Percentiles rank a stretch among this genome's conserved stretches.
Conservation (phyloP, 2,113 vertebrate genomes). For the Oryctolagus cuniculus region DNA sequence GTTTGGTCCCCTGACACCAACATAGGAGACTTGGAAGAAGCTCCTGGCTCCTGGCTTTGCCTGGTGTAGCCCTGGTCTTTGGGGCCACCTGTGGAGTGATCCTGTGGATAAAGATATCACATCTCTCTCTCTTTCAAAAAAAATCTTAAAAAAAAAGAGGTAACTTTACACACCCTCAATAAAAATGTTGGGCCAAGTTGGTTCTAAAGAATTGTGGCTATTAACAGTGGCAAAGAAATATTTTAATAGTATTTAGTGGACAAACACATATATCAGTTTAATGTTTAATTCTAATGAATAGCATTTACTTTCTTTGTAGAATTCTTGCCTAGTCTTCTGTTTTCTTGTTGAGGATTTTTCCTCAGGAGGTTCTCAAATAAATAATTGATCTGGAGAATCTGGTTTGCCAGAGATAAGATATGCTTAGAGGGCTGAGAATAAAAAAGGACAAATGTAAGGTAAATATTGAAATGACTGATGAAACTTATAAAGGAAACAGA, state of each 20-base stretch:
- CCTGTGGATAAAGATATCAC: too few species aligned
- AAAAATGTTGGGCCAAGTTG: not conserved
- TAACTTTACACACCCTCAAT: not conserved
- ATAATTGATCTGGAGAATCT: not conserved
- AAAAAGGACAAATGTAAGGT: not conserved
- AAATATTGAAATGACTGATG: slow-evolving; percentile 32
- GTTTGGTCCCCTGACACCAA: too few species aligned
- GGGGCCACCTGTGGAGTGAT: too few species aligned
- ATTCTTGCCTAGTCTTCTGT: not conserved
- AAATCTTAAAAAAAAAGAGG: too few species aligned
- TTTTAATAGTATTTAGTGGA: not conserved
- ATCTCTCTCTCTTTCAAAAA: too few species aligned
- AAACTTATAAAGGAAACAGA: not conserved
- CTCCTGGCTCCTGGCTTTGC: too few species aligned
- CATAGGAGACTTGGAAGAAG: too few species aligned
- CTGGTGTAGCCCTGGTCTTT: too few species aligned
- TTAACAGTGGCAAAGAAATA: not conserved
- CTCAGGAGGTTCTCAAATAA: not conserved
- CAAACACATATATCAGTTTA: not conserved
- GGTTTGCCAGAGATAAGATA: not conserved
- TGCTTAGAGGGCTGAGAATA: not conserved
- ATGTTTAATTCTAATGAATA: not conserved
- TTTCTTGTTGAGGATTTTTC: not conserved
- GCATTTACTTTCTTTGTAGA: not conserved
- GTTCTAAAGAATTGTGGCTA: not conserved